Percentiles rank a stretch among this genome's conserved stretches.
Evolutionary conservation across 2,113 vertebrate species (phyloP).

Genomic region (Himantopus leucocephalus): DNA sequence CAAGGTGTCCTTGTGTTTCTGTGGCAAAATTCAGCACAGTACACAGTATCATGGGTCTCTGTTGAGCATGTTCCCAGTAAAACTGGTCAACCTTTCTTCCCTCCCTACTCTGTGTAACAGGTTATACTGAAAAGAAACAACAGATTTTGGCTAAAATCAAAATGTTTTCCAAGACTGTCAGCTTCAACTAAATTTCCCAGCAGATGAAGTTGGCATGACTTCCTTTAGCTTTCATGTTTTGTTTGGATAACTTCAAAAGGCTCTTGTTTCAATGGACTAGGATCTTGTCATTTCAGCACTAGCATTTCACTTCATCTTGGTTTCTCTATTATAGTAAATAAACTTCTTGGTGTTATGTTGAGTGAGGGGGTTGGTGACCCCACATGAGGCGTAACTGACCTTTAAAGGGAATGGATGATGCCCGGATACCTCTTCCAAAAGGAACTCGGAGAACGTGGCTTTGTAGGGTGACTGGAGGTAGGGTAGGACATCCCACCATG

Average conservation of each 20-base stretch:
- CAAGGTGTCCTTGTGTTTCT: not conserved
- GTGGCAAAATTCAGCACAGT: not conserved
- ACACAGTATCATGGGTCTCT: not conserved
- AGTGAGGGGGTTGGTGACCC: not conserved
- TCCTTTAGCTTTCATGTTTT: slow-evolving; percentile 15
- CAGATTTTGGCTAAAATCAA: not conserved
- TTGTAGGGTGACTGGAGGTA: not conserved
- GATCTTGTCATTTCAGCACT: not conserved
- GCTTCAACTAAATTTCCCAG: not conserved
- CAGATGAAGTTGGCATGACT: not conserved
- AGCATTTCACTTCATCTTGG: not conserved
- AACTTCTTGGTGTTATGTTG: not conserved
- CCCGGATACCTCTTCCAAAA: not conserved
- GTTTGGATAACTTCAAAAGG: slow-evolving; percentile 1
- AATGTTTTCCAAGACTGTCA: not conserved
- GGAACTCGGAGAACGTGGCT: not conserved
- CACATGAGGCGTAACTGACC: not conserved
- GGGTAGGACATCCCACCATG: not conserved
- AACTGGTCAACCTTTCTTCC: not conserved
- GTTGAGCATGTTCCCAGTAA: not conserved
- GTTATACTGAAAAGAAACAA: not conserved
- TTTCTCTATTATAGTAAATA: not conserved
- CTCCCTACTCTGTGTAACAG: not conserved
- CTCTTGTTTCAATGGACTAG: not conserved
- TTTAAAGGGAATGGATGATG: not conserved